phyloP scores from a whole-genome alignment of 2,888 invertebrate genomes.

The Microctonus aethiopoides region DNA sequence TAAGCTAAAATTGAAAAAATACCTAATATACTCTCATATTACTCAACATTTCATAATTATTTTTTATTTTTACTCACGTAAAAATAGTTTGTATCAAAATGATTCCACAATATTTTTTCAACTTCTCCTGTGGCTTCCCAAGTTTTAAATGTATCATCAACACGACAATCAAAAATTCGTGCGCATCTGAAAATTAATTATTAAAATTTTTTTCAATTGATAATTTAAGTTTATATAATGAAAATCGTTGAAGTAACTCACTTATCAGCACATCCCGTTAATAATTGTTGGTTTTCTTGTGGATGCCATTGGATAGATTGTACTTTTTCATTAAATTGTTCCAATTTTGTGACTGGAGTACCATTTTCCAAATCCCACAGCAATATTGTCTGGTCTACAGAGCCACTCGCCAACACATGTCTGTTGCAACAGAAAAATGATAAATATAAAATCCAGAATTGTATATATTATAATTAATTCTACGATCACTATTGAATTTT shows the following conservation, averaged over 20 bases:
- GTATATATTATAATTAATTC: constrained; percentile 19
- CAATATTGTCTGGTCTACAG: constrained; percentile 87
- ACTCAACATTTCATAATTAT: not conserved
- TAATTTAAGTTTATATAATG: not conserved
- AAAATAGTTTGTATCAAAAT: constrained; percentile 81
- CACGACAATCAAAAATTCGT: constrained; percentile 85
- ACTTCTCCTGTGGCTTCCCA: constrained; percentile 87
- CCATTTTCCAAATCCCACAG: constrained; percentile 93
- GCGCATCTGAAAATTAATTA: constrained; percentile 70
- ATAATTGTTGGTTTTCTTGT: constrained; percentile 81
- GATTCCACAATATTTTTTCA: constrained; percentile 89
- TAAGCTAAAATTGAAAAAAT: constrained; percentile 60
- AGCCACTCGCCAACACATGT: constrained; percentile 92
- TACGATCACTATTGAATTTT: not conserved
- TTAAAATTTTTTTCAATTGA: constrained; percentile 25
- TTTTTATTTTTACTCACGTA: constrained; percentile 70
- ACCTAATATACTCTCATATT: constrained; percentile 10
- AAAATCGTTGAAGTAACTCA: constrained; percentile 51
- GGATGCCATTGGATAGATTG: constrained; percentile 88
- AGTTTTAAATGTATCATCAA: constrained; percentile 69
- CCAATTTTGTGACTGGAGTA: constrained; percentile 79
- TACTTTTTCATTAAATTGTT: constrained; percentile 83
- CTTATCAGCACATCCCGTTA: constrained; percentile 86
- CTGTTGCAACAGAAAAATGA: constrained; percentile 68
- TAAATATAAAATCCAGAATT: no score